Evolutionary conservation across 2,113 vertebrate genomes (phyloP), one percentile per base, ranked within the genome.

Genomic region (Macaca nemestrina): DNA sequence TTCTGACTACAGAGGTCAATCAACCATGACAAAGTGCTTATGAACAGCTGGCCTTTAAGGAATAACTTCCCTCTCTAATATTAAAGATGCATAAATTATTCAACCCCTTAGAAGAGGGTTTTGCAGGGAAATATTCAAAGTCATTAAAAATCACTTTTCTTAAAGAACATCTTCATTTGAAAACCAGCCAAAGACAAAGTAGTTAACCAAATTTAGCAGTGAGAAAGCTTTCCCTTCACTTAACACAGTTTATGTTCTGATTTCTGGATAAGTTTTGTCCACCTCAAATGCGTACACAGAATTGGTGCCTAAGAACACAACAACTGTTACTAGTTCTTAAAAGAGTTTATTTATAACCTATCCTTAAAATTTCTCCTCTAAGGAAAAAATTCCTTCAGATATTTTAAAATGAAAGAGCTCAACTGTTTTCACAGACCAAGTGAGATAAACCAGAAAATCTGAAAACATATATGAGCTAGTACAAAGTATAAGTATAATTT

Each of bases 81-180:
- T 98, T 99, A 98, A 98, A 97, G 96, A 97, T 0, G n/a, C 91
- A 67, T 98, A 96, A 98, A 98, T 98, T 98, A 99, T 98, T 99
- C 98, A 99, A 64, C 22, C 70, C 50, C 45, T 95, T 96, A 96
- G 72, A 92, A 93, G 94, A 97, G 92, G 96, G 25, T 85, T 90
- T 96, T 94, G 97, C 75, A 52, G 89, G 97, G 68, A 68, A 97
- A 75, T 82, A 97, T 89, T 96, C 70, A 92, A 94, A 88, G 76
- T 55, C 73, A 90, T 88, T 93, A 96, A 76, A 96, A 88, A 67
- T 64, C 84, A 79, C 55, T 90, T 96, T 92, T 85, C 27, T 61
- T 20, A 72, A 86, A 92, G 67, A 96, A 90, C 40, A 90, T 81
- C 59, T 94, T 95, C 40, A 75, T 94, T 91, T 88, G 88, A 86